phyloP scores from a whole-genome alignment of 1,140 invertebrate species.

The Drosophila pseudoananassae region DNA sequence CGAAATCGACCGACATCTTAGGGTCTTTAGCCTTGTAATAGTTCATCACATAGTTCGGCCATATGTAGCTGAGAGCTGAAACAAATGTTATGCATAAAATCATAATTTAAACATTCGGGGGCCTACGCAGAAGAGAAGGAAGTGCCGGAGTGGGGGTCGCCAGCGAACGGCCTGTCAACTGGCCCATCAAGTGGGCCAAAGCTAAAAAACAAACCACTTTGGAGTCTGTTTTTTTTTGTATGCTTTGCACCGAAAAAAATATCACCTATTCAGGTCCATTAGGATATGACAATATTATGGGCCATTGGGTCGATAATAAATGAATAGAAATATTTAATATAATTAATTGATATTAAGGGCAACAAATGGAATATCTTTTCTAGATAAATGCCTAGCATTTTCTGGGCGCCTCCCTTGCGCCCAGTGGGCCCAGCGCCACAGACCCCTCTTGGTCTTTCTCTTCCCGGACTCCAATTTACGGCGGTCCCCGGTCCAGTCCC shows the following conservation, averaged over 20 bases:
- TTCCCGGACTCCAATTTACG: constrained; percentile 26
- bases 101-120: constrained; percentile 44
- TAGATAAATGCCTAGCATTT: neutral
- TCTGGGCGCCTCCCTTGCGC: neutral
- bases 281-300: neutral
- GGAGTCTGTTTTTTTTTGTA: neutral
- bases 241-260: constrained; percentile 25
- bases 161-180: constrained; percentile 28
- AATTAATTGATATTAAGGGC: too few relatives aligned
- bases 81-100: constrained; percentile 64
- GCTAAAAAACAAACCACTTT: too few relatives aligned
- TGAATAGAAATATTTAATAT: too few relatives aligned
- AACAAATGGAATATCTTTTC: too few relatives aligned
- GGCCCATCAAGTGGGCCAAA: constrained; percentile 43
- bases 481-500: constrained; percentile 35
- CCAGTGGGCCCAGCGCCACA: constrained; percentile 7
- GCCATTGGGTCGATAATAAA: neutral
- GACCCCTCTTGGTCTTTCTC: constrained; percentile 1
- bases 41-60: constrained; percentile 27
- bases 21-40: constrained; percentile 45
- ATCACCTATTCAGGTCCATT: neutral
- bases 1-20: constrained; percentile 11
- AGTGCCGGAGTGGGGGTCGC: neutral
- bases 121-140: constrained; percentile 45
- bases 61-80: constrained; percentile 41